Conservation (phyloP, 2,888 invertebrate genomes). For the Andricus quercusramuli region DNA sequence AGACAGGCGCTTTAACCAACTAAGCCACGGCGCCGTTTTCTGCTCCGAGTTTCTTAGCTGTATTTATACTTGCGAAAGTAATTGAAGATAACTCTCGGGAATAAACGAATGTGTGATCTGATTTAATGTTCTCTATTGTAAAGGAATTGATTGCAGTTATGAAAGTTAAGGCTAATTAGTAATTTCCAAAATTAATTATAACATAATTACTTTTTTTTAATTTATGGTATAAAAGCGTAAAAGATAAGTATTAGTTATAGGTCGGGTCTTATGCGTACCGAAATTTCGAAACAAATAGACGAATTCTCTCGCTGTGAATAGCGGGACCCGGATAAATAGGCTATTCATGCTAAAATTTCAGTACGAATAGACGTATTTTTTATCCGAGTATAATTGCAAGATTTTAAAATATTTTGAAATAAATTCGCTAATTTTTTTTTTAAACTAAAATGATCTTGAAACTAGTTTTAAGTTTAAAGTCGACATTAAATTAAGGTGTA, state of each 20-base stretch:
- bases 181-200: background rate
- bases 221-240: background rate
- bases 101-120: background rate
- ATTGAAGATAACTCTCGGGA: background rate
- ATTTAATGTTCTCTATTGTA: background rate
- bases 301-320: too few relatives aligned
- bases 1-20: conserved; percentile 89
- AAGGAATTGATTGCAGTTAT: background rate
- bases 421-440: background rate
- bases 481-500: too few relatives aligned
- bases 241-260: background rate
- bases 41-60: background rate
- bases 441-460: too few relatives aligned
- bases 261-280: too few relatives aligned
- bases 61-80: background rate
- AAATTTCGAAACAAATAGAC: too few relatives aligned
- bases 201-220: background rate
- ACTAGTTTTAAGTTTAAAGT: too few relatives aligned
- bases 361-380: too few relatives aligned
- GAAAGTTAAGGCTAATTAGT: background rate
- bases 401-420: too few relatives aligned
- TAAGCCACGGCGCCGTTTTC: conserved; percentile 85
- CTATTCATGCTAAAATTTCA: too few relatives aligned
- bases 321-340: too few relatives aligned
- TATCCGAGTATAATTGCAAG: too few relatives aligned